Base-by-base conservation (phyloP, 2,113 vertebrate species). In the Dascyllus trimaculatus region DNA sequence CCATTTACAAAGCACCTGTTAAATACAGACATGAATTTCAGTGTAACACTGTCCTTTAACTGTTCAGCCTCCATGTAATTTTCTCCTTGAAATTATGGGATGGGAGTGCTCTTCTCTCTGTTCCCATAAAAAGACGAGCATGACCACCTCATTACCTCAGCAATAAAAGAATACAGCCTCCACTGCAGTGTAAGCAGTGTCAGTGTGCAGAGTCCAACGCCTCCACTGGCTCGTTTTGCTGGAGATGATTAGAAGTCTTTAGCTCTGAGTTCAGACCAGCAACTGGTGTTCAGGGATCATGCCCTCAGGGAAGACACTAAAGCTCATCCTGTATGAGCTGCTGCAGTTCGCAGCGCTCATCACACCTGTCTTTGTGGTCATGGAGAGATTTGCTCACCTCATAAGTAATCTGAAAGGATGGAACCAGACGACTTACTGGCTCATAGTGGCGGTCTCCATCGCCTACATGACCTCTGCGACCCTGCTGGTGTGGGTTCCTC, bases 401-500 rank as follows among this genome's bases (percentile, higher is more conserved):
- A 81, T 93, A 35, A 69, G 53, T 0, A 21, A 14, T 0, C 1
- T 90, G 35, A 90, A 35, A 56, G 71, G 60, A 7, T 1, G 13
- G 0, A 56, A 85, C 46, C 80, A 5, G 14, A 91, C 88, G 0
- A 81, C 89, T 21, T 96, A 96, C 51, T 96, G 96, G 95, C 91
- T 96, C 1, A 89, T 96, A 63, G 91, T 97, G 85, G 95, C 96
- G 7, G 92, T 81, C 52, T 94, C 95, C 0, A 13, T 96, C 13
- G 96, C 95, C 45, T 95, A 95, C 19, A 91, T 96, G 84, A 95
- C 95, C 69, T 90, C 82, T 2, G 88, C 72, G 60, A 94, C 91
- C 38, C 91, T 97, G 78, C 88, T 97, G 84, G 95, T 96, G 77
- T 95, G 95, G 96, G 89, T 95, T 66, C 97, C 97, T 48, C 83